phyloP scores from a whole-genome alignment of 1,140 invertebrate species.

The Drosophila micromelanica region DNA sequence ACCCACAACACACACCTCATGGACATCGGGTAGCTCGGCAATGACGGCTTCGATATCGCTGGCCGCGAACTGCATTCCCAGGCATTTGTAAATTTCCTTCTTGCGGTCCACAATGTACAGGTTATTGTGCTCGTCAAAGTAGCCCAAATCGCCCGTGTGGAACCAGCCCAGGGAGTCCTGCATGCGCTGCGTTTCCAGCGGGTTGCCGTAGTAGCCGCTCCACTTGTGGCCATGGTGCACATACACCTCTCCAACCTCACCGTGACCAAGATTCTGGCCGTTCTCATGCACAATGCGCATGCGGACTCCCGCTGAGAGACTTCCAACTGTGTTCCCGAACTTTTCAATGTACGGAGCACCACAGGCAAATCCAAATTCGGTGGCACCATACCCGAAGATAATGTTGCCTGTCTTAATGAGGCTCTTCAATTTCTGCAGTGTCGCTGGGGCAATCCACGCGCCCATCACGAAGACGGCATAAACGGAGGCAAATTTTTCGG shows the following conservation, averaged over 20 bases:
- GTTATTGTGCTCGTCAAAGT: slow-evolving; percentile 87
- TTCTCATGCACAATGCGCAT: slow-evolving; percentile 77
- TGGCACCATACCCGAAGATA: slow-evolving; percentile 46
- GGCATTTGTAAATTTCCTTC: slow-evolving; percentile 91
- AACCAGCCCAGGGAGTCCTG: slow-evolving; percentile 88
- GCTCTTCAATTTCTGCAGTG: slow-evolving; percentile 41
- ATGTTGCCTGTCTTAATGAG: slow-evolving; percentile 29
- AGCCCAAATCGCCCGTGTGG: slow-evolving; percentile 89
- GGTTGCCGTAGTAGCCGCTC: slow-evolving; percentile 84
- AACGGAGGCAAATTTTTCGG: slow-evolving; percentile 29
- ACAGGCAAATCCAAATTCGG: slow-evolving; percentile 45
- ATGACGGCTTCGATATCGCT: slow-evolving; percentile 43
- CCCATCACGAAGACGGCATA: background rate
- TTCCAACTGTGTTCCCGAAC: slow-evolving; percentile 42
- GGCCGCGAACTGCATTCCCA: slow-evolving; percentile 59
- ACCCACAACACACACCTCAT: slow-evolving; percentile 43
- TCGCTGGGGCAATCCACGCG: slow-evolving; percentile 27
- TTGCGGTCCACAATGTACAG: slow-evolving; percentile 89
- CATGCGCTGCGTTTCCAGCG: slow-evolving; percentile 85
- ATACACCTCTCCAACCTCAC: slow-evolving; percentile 82
- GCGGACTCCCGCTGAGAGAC: slow-evolving; percentile 26
- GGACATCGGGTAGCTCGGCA: slow-evolving; percentile 26
- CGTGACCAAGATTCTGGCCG: slow-evolving; percentile 58
- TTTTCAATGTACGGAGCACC: slow-evolving; percentile 41
- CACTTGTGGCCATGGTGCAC: slow-evolving; percentile 68